Evolutionary conservation across 2,113 vertebrate species (phyloP).

Genomic region (Ciconia maguari): DNA sequence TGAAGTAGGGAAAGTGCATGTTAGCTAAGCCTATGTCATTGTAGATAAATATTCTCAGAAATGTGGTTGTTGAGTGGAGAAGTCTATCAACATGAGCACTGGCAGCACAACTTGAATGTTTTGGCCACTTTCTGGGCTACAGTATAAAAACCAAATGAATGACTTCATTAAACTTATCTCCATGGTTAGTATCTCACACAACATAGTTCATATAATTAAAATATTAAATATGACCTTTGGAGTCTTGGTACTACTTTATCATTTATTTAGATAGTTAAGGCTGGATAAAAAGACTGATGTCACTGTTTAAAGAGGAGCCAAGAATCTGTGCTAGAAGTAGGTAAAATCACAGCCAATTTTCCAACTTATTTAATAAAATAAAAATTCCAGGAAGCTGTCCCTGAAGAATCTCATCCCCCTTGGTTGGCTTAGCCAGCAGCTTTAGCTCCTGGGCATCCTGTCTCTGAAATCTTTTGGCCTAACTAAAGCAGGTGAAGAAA

Average conservation of each 20-base stretch:
- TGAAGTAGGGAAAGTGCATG: not conserved
- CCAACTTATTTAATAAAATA: not conserved
- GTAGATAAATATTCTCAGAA: not conserved
- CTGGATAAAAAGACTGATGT: not conserved
- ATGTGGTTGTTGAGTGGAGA: not conserved
- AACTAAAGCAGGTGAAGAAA: not conserved
- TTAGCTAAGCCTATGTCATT: not conserved
- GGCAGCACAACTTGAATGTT: not conserved
- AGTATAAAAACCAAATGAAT: not conserved
- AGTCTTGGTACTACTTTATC: not conserved
- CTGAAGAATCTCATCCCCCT: not conserved
- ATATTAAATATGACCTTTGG: not conserved
- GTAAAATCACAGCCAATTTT: not conserved
- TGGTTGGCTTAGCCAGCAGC: not conserved
- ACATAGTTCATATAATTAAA: not conserved
- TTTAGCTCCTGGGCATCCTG: not conserved
- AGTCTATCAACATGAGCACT: not conserved
- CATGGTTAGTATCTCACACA: not conserved
- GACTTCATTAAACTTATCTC: not conserved
- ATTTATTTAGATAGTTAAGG: not conserved
- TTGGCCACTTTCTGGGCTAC: not conserved
- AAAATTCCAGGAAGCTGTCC: not conserved
- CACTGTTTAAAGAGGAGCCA: not conserved
- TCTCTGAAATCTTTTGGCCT: not conserved
- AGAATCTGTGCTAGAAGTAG: not conserved